phyloP scores from a whole-genome alignment of 2,888 invertebrate species.

The Athalia cordata region DNA sequence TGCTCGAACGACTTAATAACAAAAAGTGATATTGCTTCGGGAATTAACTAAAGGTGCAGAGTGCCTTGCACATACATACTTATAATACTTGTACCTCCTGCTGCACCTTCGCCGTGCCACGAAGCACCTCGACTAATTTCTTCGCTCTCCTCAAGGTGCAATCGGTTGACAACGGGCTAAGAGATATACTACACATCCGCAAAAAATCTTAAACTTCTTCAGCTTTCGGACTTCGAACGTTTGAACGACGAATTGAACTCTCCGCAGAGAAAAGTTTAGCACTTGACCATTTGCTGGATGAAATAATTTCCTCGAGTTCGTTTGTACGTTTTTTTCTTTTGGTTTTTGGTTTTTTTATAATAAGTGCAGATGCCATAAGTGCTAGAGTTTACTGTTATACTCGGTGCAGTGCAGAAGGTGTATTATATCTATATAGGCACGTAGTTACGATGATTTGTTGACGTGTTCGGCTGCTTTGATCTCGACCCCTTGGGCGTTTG shows the following conservation, averaged over 20 bases:
- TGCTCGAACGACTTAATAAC: neutral
- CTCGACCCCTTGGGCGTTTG: slow-evolving; percentile 1
- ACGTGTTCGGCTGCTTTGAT: slow-evolving; percentile 40
- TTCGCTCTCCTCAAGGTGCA: slow-evolving; percentile 3
- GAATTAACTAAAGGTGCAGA: neutral
- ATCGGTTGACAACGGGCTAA: slow-evolving; percentile 30
- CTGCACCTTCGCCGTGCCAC: neutral
- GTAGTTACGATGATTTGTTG: slow-evolving; percentile 38
- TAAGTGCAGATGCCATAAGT: too few relatives aligned
- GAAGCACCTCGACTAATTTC: slow-evolving; percentile 23
- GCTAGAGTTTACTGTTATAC: neutral
- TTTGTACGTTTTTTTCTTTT: too few relatives aligned
- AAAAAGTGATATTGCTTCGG: slow-evolving; percentile 23
- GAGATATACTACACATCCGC: neutral
- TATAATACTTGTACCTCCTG: neutral
- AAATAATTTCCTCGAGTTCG: too few relatives aligned
- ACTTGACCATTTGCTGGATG: too few relatives aligned
- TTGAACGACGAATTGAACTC: too few relatives aligned
- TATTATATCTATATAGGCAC: neutral
- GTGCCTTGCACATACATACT: neutral
- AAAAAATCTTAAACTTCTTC: slow-evolving; percentile 17
- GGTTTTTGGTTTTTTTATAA: too few relatives aligned
- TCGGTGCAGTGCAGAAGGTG: neutral
- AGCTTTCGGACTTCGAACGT: neutral
- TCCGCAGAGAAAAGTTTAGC: too few relatives aligned